Percentiles rank a stretch among this genome's conserved stretches.
phyloP scores from a whole-genome alignment of 2,797 vertebrate genomes.

The Pseudomugil gertrudae region DNA sequence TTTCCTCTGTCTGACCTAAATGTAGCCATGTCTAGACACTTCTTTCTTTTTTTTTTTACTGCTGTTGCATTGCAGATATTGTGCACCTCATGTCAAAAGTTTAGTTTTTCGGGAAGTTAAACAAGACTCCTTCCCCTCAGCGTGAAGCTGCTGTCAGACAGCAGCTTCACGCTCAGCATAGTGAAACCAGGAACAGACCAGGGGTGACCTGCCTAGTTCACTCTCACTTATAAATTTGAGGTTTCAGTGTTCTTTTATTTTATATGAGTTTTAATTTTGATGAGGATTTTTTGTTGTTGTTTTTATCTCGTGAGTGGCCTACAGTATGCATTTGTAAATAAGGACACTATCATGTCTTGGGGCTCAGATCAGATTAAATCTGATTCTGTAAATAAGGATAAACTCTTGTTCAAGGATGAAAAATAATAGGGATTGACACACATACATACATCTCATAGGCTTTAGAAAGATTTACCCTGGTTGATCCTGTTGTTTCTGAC shows the following conservation, averaged over 20 bases:
- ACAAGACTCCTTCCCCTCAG: constrained; percentile 73
- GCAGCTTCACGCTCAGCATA: constrained; percentile 58
- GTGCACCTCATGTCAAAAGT: constrained; percentile 72
- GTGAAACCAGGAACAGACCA: constrained; percentile 72
- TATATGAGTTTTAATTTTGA: constrained; percentile 17
- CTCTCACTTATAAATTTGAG: constrained; percentile 58
- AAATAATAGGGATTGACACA: constrained; percentile 75
- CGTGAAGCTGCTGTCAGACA: constrained; percentile 67
- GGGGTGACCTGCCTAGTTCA: constrained; percentile 47
- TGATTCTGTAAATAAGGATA: constrained; percentile 65
- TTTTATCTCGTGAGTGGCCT: constrained; percentile 9
- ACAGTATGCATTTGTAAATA: constrained; percentile 14
- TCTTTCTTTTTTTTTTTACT: constrained; percentile 60
- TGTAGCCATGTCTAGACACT: constrained; percentile 79
- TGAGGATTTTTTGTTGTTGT: constrained; percentile 16
- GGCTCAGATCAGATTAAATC: constrained; percentile 50
- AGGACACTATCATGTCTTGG: constrained; percentile 47
- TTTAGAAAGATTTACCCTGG: constrained; percentile 48
- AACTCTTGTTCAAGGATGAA: constrained; percentile 42
- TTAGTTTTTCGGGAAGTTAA: constrained; percentile 77
- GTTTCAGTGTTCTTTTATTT: constrained; percentile 46
- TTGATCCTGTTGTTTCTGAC: constrained; percentile 55
- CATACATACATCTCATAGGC: constrained; percentile 64
- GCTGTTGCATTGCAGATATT: constrained; percentile 67
- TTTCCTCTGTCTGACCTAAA: constrained; percentile 76